Base-by-base conservation (phyloP, 2,888 invertebrate species). In the Rhingia rostrata region DNA sequence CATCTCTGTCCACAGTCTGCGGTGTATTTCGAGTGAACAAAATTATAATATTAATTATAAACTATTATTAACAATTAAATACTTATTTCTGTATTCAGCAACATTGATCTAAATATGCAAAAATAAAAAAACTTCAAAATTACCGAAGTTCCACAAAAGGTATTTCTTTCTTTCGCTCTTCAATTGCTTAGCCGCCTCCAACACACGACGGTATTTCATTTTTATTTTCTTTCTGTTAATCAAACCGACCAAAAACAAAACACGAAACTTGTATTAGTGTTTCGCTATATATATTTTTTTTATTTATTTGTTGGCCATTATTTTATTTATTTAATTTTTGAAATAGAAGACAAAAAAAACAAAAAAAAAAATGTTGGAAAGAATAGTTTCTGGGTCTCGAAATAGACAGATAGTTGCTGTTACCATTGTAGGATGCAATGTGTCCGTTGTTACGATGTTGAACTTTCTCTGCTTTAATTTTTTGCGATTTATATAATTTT, bases 321-420 rank as follows among this genome's bases (percentile, higher is more conserved):
- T 47, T 61, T 30, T 47, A 43, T 61, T 9, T 12, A 33, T 56
- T 43, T 53, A 6, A 10, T 35, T 63, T 35, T 45, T 63, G 53
- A 53, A 35, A 39, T 32, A 41, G 54, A 39, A 56, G 32, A 43
- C 47, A 58, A 60, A 33, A 45, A 49, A 56, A 58, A 43, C 22
- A 64, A 45, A 58, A 58, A 60, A 43, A 32, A 66, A 66, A 63
- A 66, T 12, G 9, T 22, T 22, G 1, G 12, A 43, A 58, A 84
- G 84, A 84, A 84, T 80, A 84, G 84, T 84, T 84, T 84, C 84
- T 84, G 80, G 80, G 84, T 84, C 84, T 84, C 84, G 54, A 75
- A 80, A 84, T 84, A 84, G 84, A 84, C 70, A 84, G 80, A 84
- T 84, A 84, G 84, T 84, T 84, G 84, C 84, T 84, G 84, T 84